These are phyloP conservation scores for Anoplophora glabripennis DNA, from an alignment of 1,140 invertebrate genomes.

Conservation along the genomic window DNA sequence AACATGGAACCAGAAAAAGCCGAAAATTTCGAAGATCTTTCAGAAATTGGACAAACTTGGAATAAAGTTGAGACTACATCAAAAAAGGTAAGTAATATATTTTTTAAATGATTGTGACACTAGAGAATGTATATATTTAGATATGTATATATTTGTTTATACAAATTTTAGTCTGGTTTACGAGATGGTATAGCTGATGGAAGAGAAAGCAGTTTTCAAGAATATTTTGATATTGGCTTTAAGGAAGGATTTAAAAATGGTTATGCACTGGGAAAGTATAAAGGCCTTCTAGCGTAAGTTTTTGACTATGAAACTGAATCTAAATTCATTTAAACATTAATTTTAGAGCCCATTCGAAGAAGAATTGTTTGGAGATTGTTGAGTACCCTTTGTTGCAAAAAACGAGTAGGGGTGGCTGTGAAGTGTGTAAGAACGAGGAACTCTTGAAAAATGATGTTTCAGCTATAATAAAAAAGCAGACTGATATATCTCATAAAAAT, in stretches of 20 bases:
- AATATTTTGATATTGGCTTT: constrained; percentile 57
- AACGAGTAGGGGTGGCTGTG: constrained; percentile 22
- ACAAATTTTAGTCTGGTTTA: constrained; percentile 53
- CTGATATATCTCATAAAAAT: no score
- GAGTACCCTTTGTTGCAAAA: constrained; percentile 9
- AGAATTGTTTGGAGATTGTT: neutral
- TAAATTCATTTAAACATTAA: constrained; percentile 5
- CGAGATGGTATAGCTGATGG: constrained; percentile 57
- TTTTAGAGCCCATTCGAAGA: constrained; percentile 6
- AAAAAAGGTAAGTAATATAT: neutral
- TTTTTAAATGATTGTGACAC: neutral
- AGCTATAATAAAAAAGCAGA: constrained; percentile 31
- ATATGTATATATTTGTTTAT: no score
- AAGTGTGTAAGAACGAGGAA: constrained; percentile 23
- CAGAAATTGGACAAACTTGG: neutral
- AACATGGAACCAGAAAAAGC: no score
- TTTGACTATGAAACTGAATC: neutral
- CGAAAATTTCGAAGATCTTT: no score
- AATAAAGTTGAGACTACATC: constrained; percentile 6
- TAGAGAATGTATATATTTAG: neutral
- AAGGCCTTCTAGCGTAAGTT: constrained; percentile 41
- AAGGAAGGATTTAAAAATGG: constrained; percentile 21
- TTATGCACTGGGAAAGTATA: constrained; percentile 45
- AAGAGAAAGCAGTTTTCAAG: constrained; percentile 53
- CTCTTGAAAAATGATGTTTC: constrained; percentile 4